Evolutionary conservation across 2,113 vertebrate genomes (phyloP).

Genomic region (Cavia aperea): DNA sequence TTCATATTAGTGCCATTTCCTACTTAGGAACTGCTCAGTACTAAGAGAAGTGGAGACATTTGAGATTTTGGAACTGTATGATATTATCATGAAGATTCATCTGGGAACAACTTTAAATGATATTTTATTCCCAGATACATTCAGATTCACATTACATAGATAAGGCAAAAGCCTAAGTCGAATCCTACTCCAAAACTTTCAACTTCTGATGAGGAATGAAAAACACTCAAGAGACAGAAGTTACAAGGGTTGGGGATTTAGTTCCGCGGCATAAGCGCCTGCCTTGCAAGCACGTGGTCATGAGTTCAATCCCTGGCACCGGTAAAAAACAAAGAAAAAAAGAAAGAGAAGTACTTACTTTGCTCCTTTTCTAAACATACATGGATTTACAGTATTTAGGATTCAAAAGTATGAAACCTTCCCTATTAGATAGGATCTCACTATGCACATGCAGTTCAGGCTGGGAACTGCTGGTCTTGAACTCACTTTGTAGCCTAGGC

Average conservation of each 20-base stretch:
- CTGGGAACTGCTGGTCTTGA: too few relatives aligned
- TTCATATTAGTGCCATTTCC: not conserved
- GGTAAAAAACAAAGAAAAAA: too few relatives aligned
- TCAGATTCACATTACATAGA: not conserved
- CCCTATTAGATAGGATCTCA: not conserved
- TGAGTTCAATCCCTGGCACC: too few relatives aligned
- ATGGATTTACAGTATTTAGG: not conserved
- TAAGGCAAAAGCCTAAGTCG: not conserved
- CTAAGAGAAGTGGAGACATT: not conserved
- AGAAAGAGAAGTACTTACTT: not conserved
- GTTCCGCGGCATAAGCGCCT: too few relatives aligned
- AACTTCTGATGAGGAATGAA: constrained; percentile 6
- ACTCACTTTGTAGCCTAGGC: too few relatives aligned
- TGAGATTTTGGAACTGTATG: not conserved
- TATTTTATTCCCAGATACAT: constrained; percentile 5
- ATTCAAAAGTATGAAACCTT: constrained; percentile 25
- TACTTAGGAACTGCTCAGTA: not conserved
- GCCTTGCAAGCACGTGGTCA: too few relatives aligned
- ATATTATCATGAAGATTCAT: not conserved
- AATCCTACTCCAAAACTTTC: not conserved
- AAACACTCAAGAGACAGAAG: not conserved
- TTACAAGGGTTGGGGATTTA: not conserved
- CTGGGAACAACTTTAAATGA: constrained; percentile 9
- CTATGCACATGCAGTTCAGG: too few relatives aligned
- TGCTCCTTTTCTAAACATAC: not conserved